A percentile compares a stretch with the other conserved stretches of the same genome.
These are phyloP conservation scores for Craniophora ligustri DNA, from an alignment of 2,888 invertebrate genomes.

Conservation along the genomic window DNA sequence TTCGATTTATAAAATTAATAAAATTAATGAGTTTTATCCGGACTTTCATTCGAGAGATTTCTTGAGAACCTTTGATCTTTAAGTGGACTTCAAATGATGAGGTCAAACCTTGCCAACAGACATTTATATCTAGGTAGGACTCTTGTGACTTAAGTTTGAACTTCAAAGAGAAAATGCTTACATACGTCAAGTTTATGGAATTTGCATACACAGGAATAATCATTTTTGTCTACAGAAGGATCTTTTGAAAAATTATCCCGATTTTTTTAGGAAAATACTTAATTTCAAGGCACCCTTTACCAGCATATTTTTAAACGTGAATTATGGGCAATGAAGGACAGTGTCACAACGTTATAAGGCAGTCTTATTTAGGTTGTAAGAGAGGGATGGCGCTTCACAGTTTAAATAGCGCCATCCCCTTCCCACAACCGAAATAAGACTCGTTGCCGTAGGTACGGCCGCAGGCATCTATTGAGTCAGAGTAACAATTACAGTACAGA, in stretches of 20 bases:
- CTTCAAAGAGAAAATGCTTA: slow-evolving; percentile 52
- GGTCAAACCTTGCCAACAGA: slow-evolving; percentile 37
- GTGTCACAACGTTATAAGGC: too few relatives aligned
- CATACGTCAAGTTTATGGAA: slow-evolving; percentile 37
- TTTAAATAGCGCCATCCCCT: too few relatives aligned
- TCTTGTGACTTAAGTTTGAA: slow-evolving; percentile 41
- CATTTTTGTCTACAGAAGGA: slow-evolving; percentile 22
- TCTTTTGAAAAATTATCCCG: background rate
- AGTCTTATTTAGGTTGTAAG: too few relatives aligned
- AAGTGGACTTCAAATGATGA: slow-evolving; percentile 42
- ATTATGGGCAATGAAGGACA: too few relatives aligned
- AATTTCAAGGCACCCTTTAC: too few relatives aligned
- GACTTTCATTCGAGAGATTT: slow-evolving; percentile 60
- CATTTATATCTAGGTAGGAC: slow-evolving; percentile 47
- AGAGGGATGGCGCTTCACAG: too few relatives aligned
- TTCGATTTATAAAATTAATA: slow-evolving; percentile 88
- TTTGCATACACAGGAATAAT: slow-evolving; percentile 46
- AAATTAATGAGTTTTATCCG: slow-evolving; percentile 86
- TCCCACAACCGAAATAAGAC: too few relatives aligned
- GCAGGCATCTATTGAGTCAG: too few relatives aligned
- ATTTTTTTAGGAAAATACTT: too few relatives aligned
- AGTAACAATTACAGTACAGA: too few relatives aligned
- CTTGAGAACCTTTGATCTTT: slow-evolving; percentile 42
- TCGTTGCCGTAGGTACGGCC: too few relatives aligned
- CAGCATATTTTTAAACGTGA: too few relatives aligned